Evolutionary conservation across 2,888 invertebrate species (phyloP), one percentile per base, ranked within the genome.

Genomic region (Aquatica leii): DNA sequence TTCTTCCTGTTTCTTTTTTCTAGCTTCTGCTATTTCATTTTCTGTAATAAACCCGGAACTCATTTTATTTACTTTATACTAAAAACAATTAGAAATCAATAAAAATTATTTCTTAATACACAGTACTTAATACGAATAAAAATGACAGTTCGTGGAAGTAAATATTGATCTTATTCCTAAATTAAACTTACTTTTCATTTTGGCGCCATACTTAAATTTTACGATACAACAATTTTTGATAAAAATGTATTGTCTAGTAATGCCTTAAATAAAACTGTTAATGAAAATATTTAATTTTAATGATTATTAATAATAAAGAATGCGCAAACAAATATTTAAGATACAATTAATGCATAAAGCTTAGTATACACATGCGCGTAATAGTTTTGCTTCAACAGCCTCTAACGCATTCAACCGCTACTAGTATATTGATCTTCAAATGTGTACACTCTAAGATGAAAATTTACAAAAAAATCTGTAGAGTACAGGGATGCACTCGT

Each of bases 21-120:
- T 87, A 35, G 90, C 89, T 76, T 96, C 96, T 41, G 91, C 89
- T 65, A 94, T 84, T 82, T 97, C 95, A 31, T 88, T 84, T 82
- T 97, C 96, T 1, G 94, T 88, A 70, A 97, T 91, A 84, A 98
- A 98, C 43, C 94, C 93, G 0, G 94, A 94, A 84, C 94, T 94
- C 95, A 95, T 95, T 69, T 70, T 80, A 8, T 53, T 6, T 50
- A 12, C 9, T 15, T n/a, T 50, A 14, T 21, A 11, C 4, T 21
- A 6, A 1, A 50, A 31, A 31, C 8, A 15, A 43, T 43, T 14
- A 15, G 4, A 43, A 14, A 43, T n/a, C 40, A 40, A n/a, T 6
- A 31, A 31, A 31, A 9, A 6, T 31, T 9, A 31, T 31, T 31
- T 6, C 4, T n/a, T n/a, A n/a, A n/a, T n/a, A n/a, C n/a, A n/a